Evolutionary conservation across 2,113 vertebrate genomes (phyloP).

Genomic region (Eretmochelys imbricata): DNA sequence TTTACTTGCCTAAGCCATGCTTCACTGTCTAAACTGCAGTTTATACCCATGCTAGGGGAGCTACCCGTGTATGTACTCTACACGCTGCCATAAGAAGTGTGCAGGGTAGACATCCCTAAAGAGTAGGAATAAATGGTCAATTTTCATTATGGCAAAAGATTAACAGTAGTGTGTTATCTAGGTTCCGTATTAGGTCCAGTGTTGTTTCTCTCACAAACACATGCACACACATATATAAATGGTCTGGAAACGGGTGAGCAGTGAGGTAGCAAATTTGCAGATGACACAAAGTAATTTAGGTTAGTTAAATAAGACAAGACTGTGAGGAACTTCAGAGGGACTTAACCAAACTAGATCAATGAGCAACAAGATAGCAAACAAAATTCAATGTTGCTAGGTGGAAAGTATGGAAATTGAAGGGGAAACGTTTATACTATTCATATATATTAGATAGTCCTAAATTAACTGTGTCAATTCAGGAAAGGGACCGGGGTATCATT

Average conservation of each 20-base stretch:
- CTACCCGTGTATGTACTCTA: neutral
- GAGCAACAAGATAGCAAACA: neutral
- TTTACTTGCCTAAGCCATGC: neutral
- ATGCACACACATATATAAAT: neutral
- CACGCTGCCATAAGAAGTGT: neutral
- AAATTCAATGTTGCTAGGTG: neutral
- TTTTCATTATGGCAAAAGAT: conserved; percentile 41
- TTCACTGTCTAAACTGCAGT: neutral
- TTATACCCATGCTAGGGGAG: neutral
- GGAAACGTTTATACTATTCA: neutral
- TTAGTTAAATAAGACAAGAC: conserved; percentile 30
- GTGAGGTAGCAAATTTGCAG: conserved; percentile 23
- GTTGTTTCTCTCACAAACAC: neutral
- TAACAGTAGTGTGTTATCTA: conserved; percentile 22
- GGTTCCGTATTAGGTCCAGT: neutral
- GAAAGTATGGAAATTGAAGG: neutral
- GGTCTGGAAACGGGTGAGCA: conserved; percentile 25
- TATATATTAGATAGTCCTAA: neutral
- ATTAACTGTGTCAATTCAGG: neutral
- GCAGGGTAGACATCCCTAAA: neutral
- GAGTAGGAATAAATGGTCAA: neutral
- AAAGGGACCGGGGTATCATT: neutral
- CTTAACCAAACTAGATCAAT: conserved; percentile 2
- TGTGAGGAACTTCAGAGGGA: neutral
- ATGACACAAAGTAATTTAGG: conserved; percentile 9